Evolutionary conservation across 2,888 invertebrate species (phyloP).

Genomic region (Drosophila macrothrix): DNA sequence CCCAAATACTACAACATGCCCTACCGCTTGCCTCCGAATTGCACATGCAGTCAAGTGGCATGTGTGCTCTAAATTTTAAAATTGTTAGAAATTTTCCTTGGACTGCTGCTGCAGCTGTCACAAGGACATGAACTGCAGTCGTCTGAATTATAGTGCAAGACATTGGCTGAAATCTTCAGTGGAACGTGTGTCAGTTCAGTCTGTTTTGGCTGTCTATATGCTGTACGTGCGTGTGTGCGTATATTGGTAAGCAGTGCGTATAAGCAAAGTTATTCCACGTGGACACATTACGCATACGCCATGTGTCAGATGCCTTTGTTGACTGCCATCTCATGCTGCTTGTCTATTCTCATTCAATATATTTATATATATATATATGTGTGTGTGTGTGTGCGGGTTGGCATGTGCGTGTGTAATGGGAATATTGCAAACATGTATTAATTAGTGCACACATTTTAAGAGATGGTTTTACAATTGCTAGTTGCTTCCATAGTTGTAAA

Average conservation of each 20-base stretch:
- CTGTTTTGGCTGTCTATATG: not conserved
- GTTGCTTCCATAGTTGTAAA: not conserved
- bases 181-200: slow-evolving; percentile 24
- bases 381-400: not conserved
- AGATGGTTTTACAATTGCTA: slow-evolving; percentile 1
- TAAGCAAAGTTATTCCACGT: slow-evolving; percentile 22
- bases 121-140: slow-evolving; percentile 79
- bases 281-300: slow-evolving; percentile 74
- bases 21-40: not conserved
- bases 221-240: slow-evolving; percentile 11
- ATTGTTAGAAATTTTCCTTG: slow-evolving; percentile 72
- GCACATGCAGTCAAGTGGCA: slow-evolving; percentile 33
- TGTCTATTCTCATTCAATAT: slow-evolving; percentile 22
- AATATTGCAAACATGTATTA: slow-evolving; percentile 23
- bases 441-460: slow-evolving; percentile 1
- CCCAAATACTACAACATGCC: not conserved
- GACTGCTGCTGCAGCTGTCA: slow-evolving; percentile 71
- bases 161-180: slow-evolving; percentile 57
- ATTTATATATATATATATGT: not conserved
- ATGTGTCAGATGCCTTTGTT: slow-evolving; percentile 47
- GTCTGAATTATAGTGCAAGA: slow-evolving; percentile 64
- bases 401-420: slow-evolving; percentile 9
- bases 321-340: slow-evolving; percentile 34
- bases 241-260: slow-evolving; percentile 2
- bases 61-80: slow-evolving; percentile 76